Conservation (phyloP, 2,797 vertebrate species). For the Gobio occitaniae region DNA sequence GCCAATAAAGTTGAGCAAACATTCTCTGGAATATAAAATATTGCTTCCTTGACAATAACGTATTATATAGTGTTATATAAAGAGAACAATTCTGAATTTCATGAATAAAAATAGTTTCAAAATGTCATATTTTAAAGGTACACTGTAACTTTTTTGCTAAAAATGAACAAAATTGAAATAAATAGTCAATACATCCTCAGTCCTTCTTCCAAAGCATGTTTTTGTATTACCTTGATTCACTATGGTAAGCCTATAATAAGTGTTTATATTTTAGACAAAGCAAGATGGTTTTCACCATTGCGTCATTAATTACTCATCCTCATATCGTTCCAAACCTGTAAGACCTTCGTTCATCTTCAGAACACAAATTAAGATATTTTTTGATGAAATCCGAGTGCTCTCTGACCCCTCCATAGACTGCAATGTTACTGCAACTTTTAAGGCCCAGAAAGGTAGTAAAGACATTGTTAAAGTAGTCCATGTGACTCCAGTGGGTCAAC, state of each 20-base stretch:
- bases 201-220: neutral
- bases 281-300: neutral
- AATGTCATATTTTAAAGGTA: constrained; percentile 7
- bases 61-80: neutral
- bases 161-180: neutral
- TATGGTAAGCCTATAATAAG: neutral
- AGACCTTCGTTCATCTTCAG: too few relatives aligned
- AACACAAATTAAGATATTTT: too few relatives aligned
- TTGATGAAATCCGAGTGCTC: too few relatives aligned
- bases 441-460: too few relatives aligned
- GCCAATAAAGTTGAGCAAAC: constrained; percentile 17
- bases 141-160: neutral
- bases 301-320: too few relatives aligned
- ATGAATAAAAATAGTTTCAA: neutral
- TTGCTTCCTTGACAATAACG: neutral
- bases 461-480: too few relatives aligned
- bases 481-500: too few relatives aligned
- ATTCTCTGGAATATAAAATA: neutral
- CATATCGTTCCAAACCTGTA: too few relatives aligned
- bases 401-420: too few relatives aligned
- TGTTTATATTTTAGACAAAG: neutral
- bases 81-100: constrained; percentile 4
- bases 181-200: neutral
- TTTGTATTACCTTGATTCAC: neutral
- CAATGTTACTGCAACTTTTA: too few relatives aligned